Evolutionary conservation across 2,113 vertebrate genomes (phyloP).

Genomic region (Mystacornis crossleyi): DNA sequence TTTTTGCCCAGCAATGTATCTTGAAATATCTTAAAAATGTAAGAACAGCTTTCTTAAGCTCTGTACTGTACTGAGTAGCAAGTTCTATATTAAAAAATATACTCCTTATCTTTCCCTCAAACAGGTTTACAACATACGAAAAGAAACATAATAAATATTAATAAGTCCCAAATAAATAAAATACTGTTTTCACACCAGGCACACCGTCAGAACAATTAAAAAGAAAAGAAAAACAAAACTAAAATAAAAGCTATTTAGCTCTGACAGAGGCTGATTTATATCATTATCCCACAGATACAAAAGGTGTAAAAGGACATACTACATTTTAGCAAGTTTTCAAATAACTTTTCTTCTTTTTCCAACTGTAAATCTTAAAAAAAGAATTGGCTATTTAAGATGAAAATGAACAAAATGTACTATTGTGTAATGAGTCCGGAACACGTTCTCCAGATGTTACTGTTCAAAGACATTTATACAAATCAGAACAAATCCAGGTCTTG

Average conservation of each 20-base stretch:
- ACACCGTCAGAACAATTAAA: not conserved
- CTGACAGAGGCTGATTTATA: not conserved
- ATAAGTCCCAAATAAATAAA: not conserved
- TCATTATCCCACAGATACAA: not conserved
- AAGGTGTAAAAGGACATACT: not conserved
- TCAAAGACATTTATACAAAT: constrained; percentile 54
- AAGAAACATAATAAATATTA: not conserved
- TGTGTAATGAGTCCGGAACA: constrained; percentile 40
- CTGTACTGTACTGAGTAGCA: not conserved
- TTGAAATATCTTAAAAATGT: not conserved
- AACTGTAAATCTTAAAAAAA: not conserved
- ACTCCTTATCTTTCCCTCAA: not conserved
- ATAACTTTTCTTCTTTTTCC: not conserved
- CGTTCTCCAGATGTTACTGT: constrained; percentile 45
- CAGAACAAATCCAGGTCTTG: constrained; percentile 21
- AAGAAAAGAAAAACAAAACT: not conserved
- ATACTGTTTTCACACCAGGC: not conserved
- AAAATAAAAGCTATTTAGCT: not conserved
- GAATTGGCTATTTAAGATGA: constrained; percentile 23
- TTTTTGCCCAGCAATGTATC: not conserved
- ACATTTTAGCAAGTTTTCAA: not conserved
- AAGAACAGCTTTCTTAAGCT: not conserved
- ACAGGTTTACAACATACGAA: not conserved
- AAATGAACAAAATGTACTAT: constrained; percentile 59
- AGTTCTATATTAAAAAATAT: not conserved